Evolutionary conservation across 2,888 invertebrate genomes (phyloP).

Genomic region (Penaeus monodon): DNA sequence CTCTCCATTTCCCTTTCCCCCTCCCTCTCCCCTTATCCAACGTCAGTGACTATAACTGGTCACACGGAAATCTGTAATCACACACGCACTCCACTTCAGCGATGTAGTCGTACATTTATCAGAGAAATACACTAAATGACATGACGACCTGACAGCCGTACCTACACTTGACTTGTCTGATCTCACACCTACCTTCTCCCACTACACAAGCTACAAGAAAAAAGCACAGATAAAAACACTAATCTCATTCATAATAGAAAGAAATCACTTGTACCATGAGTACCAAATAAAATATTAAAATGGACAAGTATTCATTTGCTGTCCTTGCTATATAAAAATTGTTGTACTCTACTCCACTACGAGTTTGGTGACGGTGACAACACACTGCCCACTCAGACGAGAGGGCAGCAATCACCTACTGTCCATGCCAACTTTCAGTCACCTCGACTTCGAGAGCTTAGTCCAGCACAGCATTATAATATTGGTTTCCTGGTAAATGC

Average conservation of each 20-base stretch:
- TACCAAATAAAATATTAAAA: conserved; percentile 41
- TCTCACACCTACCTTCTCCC: conserved; percentile 27
- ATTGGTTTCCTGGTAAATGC: no score
- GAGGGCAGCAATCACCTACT: not conserved
- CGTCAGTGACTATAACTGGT: no score
- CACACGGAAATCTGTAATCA: no score
- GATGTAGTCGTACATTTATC: conserved; percentile 4
- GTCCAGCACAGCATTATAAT: no score
- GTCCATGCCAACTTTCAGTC: no score
- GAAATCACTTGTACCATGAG: conserved; percentile 49
- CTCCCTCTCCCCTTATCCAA: no score
- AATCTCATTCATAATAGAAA: conserved; percentile 24
- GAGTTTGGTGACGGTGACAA: conserved; percentile 30
- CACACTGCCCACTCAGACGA: not conserved
- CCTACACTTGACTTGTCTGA: no score
- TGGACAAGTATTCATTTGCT: conserved; percentile 42
- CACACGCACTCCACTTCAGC: no score
- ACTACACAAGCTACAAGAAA: conserved; percentile 32
- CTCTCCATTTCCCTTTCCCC: no score
- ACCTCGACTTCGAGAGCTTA: no score
- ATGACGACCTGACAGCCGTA: not conserved
- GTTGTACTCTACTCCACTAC: conserved; percentile 54
- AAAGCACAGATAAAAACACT: conserved; percentile 56
- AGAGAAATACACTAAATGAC: not conserved
- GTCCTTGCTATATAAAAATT: conserved; percentile 55